Evolutionary conservation across 2,113 vertebrate genomes (phyloP), one percentile per base, ranked within the genome.

Genomic region (Onychostoma macrolepis): DNA sequence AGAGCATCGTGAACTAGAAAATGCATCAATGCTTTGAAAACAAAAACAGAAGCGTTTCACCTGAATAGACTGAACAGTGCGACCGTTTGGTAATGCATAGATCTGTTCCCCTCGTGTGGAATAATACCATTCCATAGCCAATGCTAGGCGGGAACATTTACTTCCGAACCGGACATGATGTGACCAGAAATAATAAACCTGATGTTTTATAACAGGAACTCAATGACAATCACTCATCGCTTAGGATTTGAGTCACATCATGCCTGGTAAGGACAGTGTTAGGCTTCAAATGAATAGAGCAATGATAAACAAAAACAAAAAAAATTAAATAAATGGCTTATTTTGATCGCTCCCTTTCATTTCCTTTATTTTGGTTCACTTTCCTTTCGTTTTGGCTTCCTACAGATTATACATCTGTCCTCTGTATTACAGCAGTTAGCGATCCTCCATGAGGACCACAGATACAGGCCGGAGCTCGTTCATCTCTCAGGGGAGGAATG

Each of bases 21-120:
- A 65, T 5, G 53, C 21, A 84, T 84, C 8, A 74, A 76, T 1
- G 26, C 76, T 24, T 11, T 43, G 36, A n/a, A 79, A 86, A 87
- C 11, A 65, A 74, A 45, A 2, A 87, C 63, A 15, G 81, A 72
- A 58, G 74, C 13, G 72, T 4, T 67, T 48, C 83, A 89, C 89
- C 87, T 61, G 63, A 83, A 90, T 53, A 89, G 65, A 90, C 19
- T 72, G 84, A 94, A 93, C 91, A 92, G 94, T 92, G 85, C 91
- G 88, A 91, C 90, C 90, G 92, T 95, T 95, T 96, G 94, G 95
- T 95, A 92, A 95, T 95, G 95, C 95, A 95, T 95, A 95, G 94
- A 92, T 95, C 91, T 91, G 63, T 92, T 84, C 89, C 88, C 90
- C 89, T 82, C 36, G 19, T 17, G 21, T n/a, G 38, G 72, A 75